Conservation (phyloP, 2,888 invertebrate species). For the Orthosia cruda region DNA sequence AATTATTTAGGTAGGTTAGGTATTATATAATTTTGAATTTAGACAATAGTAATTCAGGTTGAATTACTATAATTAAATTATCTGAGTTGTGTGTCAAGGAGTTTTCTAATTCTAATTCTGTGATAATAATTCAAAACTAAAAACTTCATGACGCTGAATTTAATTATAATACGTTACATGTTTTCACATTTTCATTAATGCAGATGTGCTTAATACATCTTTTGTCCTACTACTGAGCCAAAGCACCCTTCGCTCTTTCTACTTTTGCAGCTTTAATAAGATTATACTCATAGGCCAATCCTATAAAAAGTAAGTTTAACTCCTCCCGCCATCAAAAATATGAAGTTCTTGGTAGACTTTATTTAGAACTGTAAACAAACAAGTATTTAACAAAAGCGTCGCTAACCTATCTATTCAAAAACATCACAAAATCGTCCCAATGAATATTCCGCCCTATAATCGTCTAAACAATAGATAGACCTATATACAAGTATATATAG, state of each 20-base stretch:
- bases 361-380: too few relatives aligned
- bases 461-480: slow-evolving; percentile 41
- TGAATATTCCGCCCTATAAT: slow-evolving; percentile 47
- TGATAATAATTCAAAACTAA: background rate
- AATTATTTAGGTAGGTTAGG: background rate
- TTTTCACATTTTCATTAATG: too few relatives aligned
- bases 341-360: background rate
- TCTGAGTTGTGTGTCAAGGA: slow-evolving; percentile 1
- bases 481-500: slow-evolving; percentile 25
- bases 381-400: too few relatives aligned
- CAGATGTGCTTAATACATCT: too few relatives aligned
- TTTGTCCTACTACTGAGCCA: too few relatives aligned
- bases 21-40: slow-evolving; percentile 8
- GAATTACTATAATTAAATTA: background rate
- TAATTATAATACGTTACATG: too few relatives aligned
- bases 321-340: background rate
- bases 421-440: background rate
- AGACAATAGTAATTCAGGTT: slow-evolving; percentile 15
- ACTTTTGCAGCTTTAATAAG: background rate
- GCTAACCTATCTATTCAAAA: background rate
- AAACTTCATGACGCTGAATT: background rate
- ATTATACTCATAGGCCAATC: background rate
- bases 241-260: too few relatives aligned
- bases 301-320: too few relatives aligned
- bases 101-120: background rate